phyloP scores from a whole-genome alignment of 2,113 vertebrate genomes.

The Pituophis catenifer region DNA sequence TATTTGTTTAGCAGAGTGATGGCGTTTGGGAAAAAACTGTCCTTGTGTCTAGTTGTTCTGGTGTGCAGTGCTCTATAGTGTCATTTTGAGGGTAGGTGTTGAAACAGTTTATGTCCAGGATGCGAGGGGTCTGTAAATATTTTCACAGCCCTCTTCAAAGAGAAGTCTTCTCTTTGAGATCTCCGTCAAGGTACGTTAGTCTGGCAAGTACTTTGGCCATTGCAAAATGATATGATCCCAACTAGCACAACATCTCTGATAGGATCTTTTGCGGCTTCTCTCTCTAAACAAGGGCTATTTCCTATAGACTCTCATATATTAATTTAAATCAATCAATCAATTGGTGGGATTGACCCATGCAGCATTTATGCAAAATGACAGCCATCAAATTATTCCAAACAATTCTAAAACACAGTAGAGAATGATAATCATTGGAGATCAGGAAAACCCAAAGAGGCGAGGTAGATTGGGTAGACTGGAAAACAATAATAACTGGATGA shows the following conservation, averaged over 20 bases:
- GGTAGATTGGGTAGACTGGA: no score
- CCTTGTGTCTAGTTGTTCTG: no score
- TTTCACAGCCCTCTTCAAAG: neutral
- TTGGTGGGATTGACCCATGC: neutral
- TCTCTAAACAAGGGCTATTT: neutral
- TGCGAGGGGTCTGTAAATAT: no score
- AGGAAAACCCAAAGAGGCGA: neutral
- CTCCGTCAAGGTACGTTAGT: neutral
- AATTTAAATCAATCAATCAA: neutral
- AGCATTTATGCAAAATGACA: neutral
- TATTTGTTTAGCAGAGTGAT: no score
- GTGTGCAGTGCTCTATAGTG: no score
- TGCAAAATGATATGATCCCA: neutral
- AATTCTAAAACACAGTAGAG: neutral
- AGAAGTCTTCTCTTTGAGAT: no score
- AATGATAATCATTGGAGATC: neutral
- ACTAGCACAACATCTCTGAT: neutral
- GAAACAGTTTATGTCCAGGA: no score
- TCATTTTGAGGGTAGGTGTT: no score
- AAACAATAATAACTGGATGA: neutral
- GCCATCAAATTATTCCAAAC: neutral
- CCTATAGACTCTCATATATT: neutral
- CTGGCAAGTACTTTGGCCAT: neutral
- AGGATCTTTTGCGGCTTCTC: neutral
- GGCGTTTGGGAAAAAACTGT: no score